Conservation (phyloP, 2,113 vertebrate species). For the Paraplagusia blochii region DNA sequence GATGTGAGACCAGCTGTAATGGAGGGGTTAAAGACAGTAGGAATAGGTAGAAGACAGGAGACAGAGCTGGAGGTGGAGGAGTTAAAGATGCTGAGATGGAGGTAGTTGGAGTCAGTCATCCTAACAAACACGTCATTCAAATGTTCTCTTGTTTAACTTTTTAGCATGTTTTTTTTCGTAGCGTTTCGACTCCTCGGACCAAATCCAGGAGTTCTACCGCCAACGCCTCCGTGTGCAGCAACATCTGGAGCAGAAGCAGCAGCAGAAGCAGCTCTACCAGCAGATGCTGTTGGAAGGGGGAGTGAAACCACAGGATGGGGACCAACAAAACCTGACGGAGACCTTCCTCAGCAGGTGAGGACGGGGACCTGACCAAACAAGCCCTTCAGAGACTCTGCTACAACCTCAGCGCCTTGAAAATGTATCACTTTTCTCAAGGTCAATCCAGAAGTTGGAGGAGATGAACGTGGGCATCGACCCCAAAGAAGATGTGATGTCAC, state of each 20-base stretch:
- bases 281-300: slow-evolving; percentile 97
- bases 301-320: slow-evolving; percentile 85
- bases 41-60: too few species aligned
- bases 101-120: too few species aligned
- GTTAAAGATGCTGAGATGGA: too few species aligned
- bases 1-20: too few species aligned
- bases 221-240: slow-evolving; percentile 96
- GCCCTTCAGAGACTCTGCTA: neutral
- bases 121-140: too few species aligned
- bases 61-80: too few species aligned
- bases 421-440: slow-evolving; percentile 69
- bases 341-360: slow-evolving; percentile 92
- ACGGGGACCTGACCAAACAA: neutral
- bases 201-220: slow-evolving; percentile 93
- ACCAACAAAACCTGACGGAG: slow-evolving; percentile 91
- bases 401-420: neutral
- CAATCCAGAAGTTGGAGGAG: slow-evolving; percentile 95
- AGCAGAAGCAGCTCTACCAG: slow-evolving; percentile 92
- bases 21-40: too few species aligned
- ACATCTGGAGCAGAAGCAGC: slow-evolving; percentile 96
- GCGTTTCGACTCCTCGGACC: slow-evolving; percentile 80
- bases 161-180: slow-evolving; percentile 18
- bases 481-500: slow-evolving; percentile 78
- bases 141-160: neutral
- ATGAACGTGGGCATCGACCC: slow-evolving; percentile 92